Conservation (phyloP, 2,888 invertebrate genomes). For the Teleogryllus oceanicus region DNA sequence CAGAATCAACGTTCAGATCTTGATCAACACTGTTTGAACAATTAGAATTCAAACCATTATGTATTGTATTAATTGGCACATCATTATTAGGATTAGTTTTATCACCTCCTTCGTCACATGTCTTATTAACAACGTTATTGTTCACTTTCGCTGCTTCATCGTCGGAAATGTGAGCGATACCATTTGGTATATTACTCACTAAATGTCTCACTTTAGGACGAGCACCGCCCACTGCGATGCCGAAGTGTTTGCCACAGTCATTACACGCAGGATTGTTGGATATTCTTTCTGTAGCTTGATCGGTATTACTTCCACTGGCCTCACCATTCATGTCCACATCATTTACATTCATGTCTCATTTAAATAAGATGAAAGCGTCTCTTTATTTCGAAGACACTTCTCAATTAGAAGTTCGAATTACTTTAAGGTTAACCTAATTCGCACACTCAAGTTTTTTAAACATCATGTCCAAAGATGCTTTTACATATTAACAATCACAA, state of each 20-base stretch:
- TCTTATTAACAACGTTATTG: slow-evolving; percentile 32
- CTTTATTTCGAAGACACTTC: not conserved
- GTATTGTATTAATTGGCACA: slow-evolving; percentile 11
- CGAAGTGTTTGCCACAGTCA: slow-evolving; percentile 34
- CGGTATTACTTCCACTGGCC: slow-evolving; percentile 28
- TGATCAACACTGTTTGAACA: slow-evolving; percentile 29
- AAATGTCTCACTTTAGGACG: slow-evolving; percentile 36
- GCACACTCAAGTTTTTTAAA: not conserved
- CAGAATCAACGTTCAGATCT: slow-evolving; percentile 34
- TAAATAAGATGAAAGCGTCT: not conserved
- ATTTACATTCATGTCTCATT: slow-evolving; percentile 32
- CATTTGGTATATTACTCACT: slow-evolving; percentile 37
- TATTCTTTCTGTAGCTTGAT: slow-evolving; percentile 23
- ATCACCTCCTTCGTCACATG: not conserved
- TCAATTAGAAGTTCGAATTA: not conserved
- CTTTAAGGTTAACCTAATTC: slow-evolving; percentile 1
- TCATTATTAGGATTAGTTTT: slow-evolving; percentile 19
- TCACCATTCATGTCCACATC: slow-evolving; percentile 35
- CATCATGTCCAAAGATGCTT: slow-evolving; percentile 5
- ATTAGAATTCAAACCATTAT: slow-evolving; percentile 32
- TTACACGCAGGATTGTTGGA: slow-evolving; percentile 32
- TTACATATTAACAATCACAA: not conserved
- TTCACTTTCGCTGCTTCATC: slow-evolving; percentile 36
- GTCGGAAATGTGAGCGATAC: slow-evolving; percentile 22
- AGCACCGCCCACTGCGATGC: slow-evolving; percentile 35